A percentile compares a stretch with the other conserved stretches of the same genome.
These are phyloP conservation scores for Sylvietta virens DNA, from an alignment of 2,113 vertebrate species.

Conservation along the genomic window DNA sequence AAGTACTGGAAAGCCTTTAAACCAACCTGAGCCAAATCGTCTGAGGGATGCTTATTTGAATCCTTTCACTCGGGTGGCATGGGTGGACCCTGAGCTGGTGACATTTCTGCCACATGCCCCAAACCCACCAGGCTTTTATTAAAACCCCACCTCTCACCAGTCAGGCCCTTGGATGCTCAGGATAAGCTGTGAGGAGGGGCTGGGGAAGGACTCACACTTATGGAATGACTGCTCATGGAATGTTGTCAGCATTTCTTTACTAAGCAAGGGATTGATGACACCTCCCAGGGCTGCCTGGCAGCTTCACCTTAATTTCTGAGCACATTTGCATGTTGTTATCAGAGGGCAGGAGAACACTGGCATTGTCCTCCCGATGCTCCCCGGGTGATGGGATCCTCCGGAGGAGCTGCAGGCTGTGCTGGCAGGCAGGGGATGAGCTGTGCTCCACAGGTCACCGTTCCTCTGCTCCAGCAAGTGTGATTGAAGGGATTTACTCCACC, in stretches of 20 bases:
- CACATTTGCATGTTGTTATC: neutral
- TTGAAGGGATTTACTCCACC: neutral
- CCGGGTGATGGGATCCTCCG: neutral
- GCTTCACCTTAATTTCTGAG: neutral
- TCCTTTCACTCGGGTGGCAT: neutral
- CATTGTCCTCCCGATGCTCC: neutral
- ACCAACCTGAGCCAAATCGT: neutral
- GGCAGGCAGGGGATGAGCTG: neutral
- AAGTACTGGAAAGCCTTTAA: neutral
- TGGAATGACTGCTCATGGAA: neutral
- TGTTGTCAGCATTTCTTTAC: neutral
- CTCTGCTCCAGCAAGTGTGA: neutral
- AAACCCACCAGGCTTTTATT: neutral
- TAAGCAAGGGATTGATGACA: slow-evolving; percentile 20
- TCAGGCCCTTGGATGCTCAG: fast-evolving
- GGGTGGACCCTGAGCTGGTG: neutral
- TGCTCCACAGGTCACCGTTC: neutral
- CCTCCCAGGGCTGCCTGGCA: neutral
- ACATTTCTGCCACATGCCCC: neutral
- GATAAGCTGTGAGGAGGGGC: neutral
- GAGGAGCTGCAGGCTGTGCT: neutral
- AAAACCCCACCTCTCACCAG: neutral
- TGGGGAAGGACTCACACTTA: neutral
- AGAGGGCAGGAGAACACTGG: neutral
- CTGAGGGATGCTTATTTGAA: neutral